Percentiles rank a stretch among this genome's conserved stretches.
Evolutionary conservation across 2,113 vertebrate species (phyloP).

Genomic region (Gymnarchus niloticus): DNA sequence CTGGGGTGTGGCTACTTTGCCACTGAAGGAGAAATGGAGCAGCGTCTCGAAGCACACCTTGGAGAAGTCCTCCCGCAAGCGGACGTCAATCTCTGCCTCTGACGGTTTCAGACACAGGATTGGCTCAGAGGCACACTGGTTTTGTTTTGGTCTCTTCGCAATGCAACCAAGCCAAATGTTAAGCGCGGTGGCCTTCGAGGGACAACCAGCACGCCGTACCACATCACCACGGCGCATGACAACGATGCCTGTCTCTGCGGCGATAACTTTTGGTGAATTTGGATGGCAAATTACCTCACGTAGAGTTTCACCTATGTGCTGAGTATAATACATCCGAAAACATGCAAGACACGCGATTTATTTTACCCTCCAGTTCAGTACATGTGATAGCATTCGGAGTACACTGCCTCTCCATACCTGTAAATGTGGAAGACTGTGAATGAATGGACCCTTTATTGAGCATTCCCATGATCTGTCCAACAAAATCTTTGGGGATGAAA

Average conservation of each 20-base stretch:
- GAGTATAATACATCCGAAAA: neutral
- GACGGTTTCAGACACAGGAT: conserved; percentile 24
- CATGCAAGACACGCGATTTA: too few species aligned
- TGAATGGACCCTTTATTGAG: conserved; percentile 98
- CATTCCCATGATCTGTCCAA: conserved; percentile 97
- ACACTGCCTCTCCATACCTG: conserved; percentile 67
- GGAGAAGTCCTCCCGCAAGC: conserved; percentile 96
- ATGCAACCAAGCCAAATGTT: neutral
- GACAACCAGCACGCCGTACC: neutral
- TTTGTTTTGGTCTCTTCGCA: neutral
- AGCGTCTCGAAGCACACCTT: conserved; percentile 98
- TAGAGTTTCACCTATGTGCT: neutral
- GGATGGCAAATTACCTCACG: neutral
- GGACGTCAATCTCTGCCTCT: conserved; percentile 96
- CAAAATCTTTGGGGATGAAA: conserved; percentile 99
- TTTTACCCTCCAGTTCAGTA: too few species aligned
- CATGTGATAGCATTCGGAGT: too few species aligned
- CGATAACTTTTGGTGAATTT: neutral
- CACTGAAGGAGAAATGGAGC: conserved; percentile 98
- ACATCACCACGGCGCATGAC: neutral
- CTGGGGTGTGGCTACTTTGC: conserved; percentile 91
- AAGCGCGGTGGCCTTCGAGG: neutral
- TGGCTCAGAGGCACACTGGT: neutral
- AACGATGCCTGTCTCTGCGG: too few species aligned
- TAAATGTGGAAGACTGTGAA: conserved; percentile 96